Evolutionary conservation across 64 coral and sea anemone species (phyloP).

Genomic region (Stichodactyla helianthus): DNA sequence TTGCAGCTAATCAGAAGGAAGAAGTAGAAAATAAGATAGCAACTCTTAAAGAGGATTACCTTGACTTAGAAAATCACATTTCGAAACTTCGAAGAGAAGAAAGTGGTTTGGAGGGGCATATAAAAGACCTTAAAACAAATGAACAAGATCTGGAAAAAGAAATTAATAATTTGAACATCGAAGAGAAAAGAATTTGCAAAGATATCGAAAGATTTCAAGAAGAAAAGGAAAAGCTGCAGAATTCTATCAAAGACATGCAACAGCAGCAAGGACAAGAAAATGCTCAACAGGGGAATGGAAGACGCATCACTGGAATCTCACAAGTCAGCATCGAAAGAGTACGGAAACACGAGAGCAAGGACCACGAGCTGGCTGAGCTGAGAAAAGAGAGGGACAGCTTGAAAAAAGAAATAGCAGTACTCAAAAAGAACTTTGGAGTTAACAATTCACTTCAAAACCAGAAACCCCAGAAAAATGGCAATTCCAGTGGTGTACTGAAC

Average conservation of each 20-base stretch:
- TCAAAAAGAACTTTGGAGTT: constrained; percentile 21
- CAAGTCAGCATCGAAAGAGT: constrained; percentile 19
- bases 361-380: constrained; percentile 36
- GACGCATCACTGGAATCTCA: constrained; percentile 4
- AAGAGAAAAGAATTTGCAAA: constrained; percentile 49
- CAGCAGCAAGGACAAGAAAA: background rate
- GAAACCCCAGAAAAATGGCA: background rate
- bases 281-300: constrained; percentile 9
- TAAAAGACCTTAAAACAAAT: constrained; percentile 34
- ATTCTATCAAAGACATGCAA: constrained; percentile 3
- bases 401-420: constrained; percentile 30
- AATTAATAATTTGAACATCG: constrained; percentile 31
- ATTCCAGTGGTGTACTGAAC: background rate
- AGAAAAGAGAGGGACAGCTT: constrained; percentile 58
- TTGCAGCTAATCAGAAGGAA: constrained; percentile 24
- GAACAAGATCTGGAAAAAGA: constrained; percentile 20
- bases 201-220: constrained; percentile 31
- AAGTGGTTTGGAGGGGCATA: constrained; percentile 28
- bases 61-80: constrained; percentile 53
- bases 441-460: background rate
- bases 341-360: constrained; percentile 3
- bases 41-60: constrained; percentile 54
- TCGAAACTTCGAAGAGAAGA: constrained; percentile 47
- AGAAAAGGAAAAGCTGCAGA: constrained; percentile 22
- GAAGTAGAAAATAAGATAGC: constrained; percentile 40